Evolutionary conservation across 2,797 vertebrate genomes (phyloP), one percentile per base, ranked within the genome.

Genomic region (Anguilla pacifica): DNA sequence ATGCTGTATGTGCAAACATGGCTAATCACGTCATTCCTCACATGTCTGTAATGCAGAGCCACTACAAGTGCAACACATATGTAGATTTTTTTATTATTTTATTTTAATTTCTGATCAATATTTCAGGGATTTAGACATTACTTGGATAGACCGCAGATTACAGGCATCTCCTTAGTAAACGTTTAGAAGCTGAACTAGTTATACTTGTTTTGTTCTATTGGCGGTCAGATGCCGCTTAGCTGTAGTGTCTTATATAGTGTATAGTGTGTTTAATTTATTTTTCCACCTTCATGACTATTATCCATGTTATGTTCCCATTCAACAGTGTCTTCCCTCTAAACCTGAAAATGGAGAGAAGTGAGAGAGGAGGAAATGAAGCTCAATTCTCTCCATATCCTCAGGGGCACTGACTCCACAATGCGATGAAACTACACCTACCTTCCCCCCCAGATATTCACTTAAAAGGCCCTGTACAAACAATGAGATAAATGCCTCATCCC

Each of bases 1-100:
- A 43, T 43, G 39, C 94, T 94, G 93, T 91, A 87, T 85, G 86
- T 89, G 95, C 90, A 96, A 96, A 96, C 90, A 96, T 96, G 6
- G n/a, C 64, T 28, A 67, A 6, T 67, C n/a, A 67, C 64, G 15
- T 74, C 2, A 31, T 74, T 74, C 13, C 15, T 74, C 35, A 74
- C n/a, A 67, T 6, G 6, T 28, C n/a, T 67, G 7, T 35, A 39
- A 74, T 94, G 93, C 94, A 94, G 87, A 91, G 90, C 95, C 90
- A 74, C 39, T 88, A 88, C 91, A 89, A 95, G 94, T 93, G 94
- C 94, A 94, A 95, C 90, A 88, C 93, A 95, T 93, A 35, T 31
- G 25, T 1, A 67, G n/a, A 67, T 0, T 67, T 67, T 61, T n/a
- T 67, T 67, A 2, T 6, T 0, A 25, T 64, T 64, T 64, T 61